phyloP scores from a whole-genome alignment of 2,113 vertebrate species.

The Danio rerio region GRCz12tu NC_133182.1:72507001-72507500 shows the following conservation, averaged over 20 bases:
- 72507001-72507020: too few species aligned
- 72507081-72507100: too few species aligned
- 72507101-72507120: too few species aligned
- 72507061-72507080: too few species aligned
- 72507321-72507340: neutral
- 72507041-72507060: too few species aligned
- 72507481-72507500: constrained; percentile 29
- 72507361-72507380: constrained; percentile 27
- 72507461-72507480: constrained; percentile 53
- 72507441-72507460: neutral
- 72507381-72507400: constrained; percentile 44
- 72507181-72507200: neutral
- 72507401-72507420: constrained; percentile 44
- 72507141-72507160: too few species aligned
- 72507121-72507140: too few species aligned
- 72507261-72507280: neutral
- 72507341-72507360: constrained; percentile 16
- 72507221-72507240: neutral
- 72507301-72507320: too few species aligned
- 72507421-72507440: constrained; percentile 49
- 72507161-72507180: too few species aligned
- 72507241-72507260: neutral
- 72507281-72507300: too few species aligned
- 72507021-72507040: too few species aligned
- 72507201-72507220: neutral